Percentiles rank a stretch among this genome's conserved stretches.
These are phyloP conservation scores for Turdus rufiventris DNA, from an alignment of 2,113 vertebrate species.

Conservation along the genomic window DNA sequence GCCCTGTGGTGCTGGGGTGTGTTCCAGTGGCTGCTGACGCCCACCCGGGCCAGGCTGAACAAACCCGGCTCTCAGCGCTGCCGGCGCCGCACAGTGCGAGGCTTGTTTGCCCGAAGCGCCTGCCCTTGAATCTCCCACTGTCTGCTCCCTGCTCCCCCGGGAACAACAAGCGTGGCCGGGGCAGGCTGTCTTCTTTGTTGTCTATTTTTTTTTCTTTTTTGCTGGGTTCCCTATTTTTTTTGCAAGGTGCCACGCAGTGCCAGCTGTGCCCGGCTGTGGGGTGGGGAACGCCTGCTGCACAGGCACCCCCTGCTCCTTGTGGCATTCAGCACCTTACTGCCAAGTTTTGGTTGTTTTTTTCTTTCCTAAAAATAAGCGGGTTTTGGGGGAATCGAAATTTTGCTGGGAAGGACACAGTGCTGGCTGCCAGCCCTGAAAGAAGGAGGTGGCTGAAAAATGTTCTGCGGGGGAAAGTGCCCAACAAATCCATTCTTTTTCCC, in stretches of 20 bases:
- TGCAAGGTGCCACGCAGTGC: constrained; percentile 68
- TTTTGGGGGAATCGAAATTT: neutral
- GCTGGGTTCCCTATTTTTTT: neutral
- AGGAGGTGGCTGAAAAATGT: constrained; percentile 57
- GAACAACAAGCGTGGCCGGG: constrained; percentile 52
- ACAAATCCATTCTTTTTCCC: neutral
- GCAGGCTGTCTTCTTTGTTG: constrained; percentile 41
- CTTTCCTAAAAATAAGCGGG: neutral
- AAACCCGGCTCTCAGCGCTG: constrained; percentile 43
- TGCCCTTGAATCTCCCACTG: constrained; percentile 66
- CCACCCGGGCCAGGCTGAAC: neutral
- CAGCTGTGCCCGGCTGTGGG: neutral
- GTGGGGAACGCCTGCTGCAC: neutral
- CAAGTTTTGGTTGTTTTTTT: neutral
- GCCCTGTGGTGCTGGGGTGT: rapidly evolving
- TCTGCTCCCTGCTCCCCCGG: constrained; percentile 8
- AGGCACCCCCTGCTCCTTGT: neutral
- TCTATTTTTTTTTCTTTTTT: neutral
- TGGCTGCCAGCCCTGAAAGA: neutral
- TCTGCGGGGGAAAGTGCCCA: neutral
- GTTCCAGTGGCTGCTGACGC: neutral
- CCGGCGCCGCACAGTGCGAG: constrained; percentile 31
- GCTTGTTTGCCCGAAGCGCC: constrained; percentile 55
- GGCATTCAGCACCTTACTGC: neutral
- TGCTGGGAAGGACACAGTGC: neutral